These are phyloP conservation scores for Horisme vitalbata DNA, from an alignment of 2,888 invertebrate species.

Conservation along the genomic window DNA sequence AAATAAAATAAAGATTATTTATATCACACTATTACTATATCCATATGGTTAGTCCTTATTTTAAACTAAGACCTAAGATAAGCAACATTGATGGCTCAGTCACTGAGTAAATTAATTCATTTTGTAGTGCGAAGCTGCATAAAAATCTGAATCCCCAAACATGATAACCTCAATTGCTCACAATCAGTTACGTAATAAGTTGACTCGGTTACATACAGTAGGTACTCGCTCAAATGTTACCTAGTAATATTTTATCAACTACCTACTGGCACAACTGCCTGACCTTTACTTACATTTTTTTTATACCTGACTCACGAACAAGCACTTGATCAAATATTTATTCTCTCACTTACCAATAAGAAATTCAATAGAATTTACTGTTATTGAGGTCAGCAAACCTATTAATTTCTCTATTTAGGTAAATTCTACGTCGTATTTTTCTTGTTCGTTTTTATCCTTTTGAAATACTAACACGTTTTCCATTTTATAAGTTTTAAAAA, in stretches of 20 bases:
- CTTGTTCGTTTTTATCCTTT: background rate
- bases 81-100: no score
- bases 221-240: background rate
- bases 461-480: background rate
- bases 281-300: constrained; percentile 3
- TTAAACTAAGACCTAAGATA: no score
- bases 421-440: background rate
- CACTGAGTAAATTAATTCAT: no score
- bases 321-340: constrained; percentile 21
- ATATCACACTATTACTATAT: no score
- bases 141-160: background rate
- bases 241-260: constrained; percentile 1
- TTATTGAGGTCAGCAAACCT: constrained; percentile 12
- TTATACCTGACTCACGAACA: constrained; percentile 4
- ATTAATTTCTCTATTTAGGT: constrained; percentile 5
- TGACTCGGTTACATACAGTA: background rate
- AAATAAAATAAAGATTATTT: no score
- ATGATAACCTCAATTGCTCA: constrained; percentile 9
- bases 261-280: no score
- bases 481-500: no score
- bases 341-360: background rate
- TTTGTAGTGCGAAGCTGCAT: background rate
- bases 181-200: constrained; percentile 4
- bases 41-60: no score
- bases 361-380: constrained; percentile 8